Base-by-base conservation (phyloP, 2,888 invertebrate genomes). In the Andrena camellia region DNA sequence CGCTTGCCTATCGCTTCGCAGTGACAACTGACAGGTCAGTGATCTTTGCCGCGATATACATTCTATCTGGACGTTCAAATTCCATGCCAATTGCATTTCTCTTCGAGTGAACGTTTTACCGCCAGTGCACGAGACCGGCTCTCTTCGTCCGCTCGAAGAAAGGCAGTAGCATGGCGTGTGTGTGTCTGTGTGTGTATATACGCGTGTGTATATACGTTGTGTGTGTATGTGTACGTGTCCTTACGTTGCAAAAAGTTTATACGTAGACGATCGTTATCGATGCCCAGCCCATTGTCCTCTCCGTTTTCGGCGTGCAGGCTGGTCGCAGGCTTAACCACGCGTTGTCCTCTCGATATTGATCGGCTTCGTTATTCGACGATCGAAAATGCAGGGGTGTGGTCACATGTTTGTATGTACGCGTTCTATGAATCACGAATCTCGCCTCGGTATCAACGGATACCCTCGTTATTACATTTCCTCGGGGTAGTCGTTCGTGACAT, bases 21-120 rank as follows among this genome's bases (percentile, higher is more conserved):
- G 80, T 86, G 77, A 85, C 89, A 88, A 89, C 86, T 90, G 90
- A 89, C 91, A 91, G 91, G 91, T 91, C 90, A 91, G 91, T 91
- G 88, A 76, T 80, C 78, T 74, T 60, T 64, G 50, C 17, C 60
- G 64, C 48, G 72, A 50, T 54, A 54, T 50, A 33, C 42, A 64
- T 60, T 69, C 73, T 68, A 59, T 59, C 33, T 35, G 8, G 23
- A 50, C 17, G 42, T 10, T 68, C 31, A 60, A 69, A 70, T 52
- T 67, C 66, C 66, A 62, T 50, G 35, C 62, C n/a, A 42, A 13
- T 8, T 35, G 3, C n/a, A 50, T 26, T 35, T 54, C 60, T 50
- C 29, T 64, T 42, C 23, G 31, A 33, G 60, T 69, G 35, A 72
- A 59, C 10, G 50, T 67, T 42, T 35, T 17, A 31, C 66, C n/a